Evolutionary conservation across 1,140 invertebrate genomes (phyloP).

Genomic region (Apis cerana): DNA sequence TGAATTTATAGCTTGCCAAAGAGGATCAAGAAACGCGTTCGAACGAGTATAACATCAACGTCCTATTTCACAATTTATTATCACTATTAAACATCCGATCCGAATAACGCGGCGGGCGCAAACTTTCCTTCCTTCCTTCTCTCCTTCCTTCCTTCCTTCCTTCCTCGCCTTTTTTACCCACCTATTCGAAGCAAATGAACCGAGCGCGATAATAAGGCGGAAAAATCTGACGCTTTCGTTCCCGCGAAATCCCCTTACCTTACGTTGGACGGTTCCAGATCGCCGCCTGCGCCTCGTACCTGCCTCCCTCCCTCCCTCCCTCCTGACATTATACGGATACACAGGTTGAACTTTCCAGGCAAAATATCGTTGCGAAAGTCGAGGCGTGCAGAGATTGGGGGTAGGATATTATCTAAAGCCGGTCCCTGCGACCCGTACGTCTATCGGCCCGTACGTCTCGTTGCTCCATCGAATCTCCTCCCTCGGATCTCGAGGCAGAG

Average conservation of each 20-base stretch:
- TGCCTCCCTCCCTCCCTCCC: not conserved
- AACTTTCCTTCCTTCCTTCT: too few species aligned
- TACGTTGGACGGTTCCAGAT: slow-evolving; percentile 8
- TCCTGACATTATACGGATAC: slow-evolving; percentile 17
- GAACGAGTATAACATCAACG: too few species aligned
- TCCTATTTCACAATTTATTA: too few species aligned
- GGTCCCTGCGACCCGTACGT: slow-evolving; percentile 54
- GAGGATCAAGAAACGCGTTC: too few species aligned
- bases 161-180: too few species aligned
- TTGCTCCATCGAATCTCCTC: slow-evolving; percentile 60
- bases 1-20: too few species aligned
- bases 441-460: slow-evolving; percentile 62
- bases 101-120: too few species aligned
- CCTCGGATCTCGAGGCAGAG: slow-evolving; percentile 52
- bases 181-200: not conserved
- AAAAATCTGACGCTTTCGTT: not conserved
- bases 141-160: too few species aligned
- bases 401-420: slow-evolving; percentile 71
- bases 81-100: too few species aligned
- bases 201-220: not conserved
- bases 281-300: not conserved
- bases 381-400: slow-evolving; percentile 26
- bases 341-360: slow-evolving; percentile 51
- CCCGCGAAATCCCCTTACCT: slow-evolving; percentile 12
- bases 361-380: slow-evolving; percentile 59